Conservation (phyloP, 2,888 invertebrate species). For the Drosophila kambysellisi region DNA sequence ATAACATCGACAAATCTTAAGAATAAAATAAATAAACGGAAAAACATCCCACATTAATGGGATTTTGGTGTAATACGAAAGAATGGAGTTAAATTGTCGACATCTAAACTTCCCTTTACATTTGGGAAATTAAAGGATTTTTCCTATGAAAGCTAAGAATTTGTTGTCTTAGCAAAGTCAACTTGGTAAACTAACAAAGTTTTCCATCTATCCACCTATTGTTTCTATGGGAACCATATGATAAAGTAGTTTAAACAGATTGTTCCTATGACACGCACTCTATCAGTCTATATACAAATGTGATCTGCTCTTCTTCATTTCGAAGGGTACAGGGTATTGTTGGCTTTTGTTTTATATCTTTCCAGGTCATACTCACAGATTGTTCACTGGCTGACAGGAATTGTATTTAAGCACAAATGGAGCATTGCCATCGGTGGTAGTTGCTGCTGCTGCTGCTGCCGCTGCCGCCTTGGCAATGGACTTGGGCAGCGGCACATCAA, state of each 20-base stretch:
- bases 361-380: conserved; percentile 71
- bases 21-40: neutral
- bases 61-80: neutral
- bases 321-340: neutral
- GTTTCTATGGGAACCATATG: no score
- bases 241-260: no score
- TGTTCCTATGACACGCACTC: no score
- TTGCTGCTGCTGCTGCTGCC: conserved; percentile 44
- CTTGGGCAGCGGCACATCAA: conserved; percentile 85
- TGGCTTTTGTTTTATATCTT: neutral
- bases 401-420: conserved; percentile 84
- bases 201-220: no score
- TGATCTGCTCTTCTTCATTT: neutral
- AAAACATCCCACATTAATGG: neutral
- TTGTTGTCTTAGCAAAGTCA: no score
- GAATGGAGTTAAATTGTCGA: neutral
- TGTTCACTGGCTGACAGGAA: conserved; percentile 81
- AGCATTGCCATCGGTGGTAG: conserved; percentile 53
- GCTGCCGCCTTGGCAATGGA: conserved; percentile 82
- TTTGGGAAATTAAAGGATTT: neutral
- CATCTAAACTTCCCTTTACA: neutral
- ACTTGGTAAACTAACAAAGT: no score
- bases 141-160: neutral
- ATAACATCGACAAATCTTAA: neutral
- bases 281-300: no score